These are phyloP conservation scores for Sandelia bainsii DNA, from an alignment of 2,797 vertebrate genomes.

Conservation along the genomic window DNA sequence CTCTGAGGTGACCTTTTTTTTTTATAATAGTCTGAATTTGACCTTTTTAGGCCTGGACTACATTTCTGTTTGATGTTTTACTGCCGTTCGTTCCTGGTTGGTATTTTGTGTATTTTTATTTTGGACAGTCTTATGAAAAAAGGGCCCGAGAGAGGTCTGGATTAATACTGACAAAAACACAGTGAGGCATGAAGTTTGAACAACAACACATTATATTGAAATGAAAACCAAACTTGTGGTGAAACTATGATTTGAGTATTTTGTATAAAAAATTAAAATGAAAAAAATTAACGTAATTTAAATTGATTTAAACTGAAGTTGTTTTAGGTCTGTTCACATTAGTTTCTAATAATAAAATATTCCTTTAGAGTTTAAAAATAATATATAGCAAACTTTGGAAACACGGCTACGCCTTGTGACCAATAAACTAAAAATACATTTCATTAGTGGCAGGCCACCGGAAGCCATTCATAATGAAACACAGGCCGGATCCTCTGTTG, in stretches of 20 bases:
- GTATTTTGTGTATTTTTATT: not conserved
- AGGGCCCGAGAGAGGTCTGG: not conserved
- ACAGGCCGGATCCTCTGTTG: not conserved
- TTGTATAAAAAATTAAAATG: not conserved
- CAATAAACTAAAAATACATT: slow-evolving; percentile 1
- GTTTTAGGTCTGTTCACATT: too few relatives aligned
- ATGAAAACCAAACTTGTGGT: not conserved
- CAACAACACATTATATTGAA: not conserved
- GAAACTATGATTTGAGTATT: not conserved
- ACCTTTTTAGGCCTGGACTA: not conserved
- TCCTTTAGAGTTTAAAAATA: not conserved
- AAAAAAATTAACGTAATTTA: too few relatives aligned
- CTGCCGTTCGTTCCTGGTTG: not conserved
- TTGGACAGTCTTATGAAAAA: not conserved
- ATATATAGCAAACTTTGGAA: not conserved
- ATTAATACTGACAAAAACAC: not conserved
- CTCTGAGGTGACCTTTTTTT: not conserved
- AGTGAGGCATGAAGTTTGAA: not conserved
- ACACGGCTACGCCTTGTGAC: not conserved
- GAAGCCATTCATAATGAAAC: slow-evolving; percentile 16
- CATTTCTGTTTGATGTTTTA: not conserved
- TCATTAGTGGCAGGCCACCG: slow-evolving; percentile 13
- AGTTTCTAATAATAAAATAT: not conserved
- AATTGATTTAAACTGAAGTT: too few relatives aligned
- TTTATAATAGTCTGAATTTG: not conserved